Evolutionary conservation across 2,797 vertebrate genomes (phyloP), one percentile per base, ranked within the genome.

Genomic region (Coendou prehensilis): DNA sequence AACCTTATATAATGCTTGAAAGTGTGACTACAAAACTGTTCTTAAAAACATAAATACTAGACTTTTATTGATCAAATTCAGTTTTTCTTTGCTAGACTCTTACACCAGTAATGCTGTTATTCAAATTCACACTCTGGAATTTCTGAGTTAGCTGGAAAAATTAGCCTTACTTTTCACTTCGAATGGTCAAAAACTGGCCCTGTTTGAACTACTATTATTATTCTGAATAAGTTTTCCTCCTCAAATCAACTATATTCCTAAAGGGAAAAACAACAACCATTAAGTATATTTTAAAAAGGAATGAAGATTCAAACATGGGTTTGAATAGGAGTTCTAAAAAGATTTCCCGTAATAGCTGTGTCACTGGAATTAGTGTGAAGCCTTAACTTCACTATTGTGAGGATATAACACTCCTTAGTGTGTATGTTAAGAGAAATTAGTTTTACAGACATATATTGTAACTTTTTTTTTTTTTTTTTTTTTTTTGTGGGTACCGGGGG

Each of bases 1-100:
- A 94, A 97, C 84, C 80, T 80, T 93, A 97, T 61, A 37, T 96
- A 98, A 98, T 98, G 97, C 97, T 98, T 86, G 85, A 87, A 95
- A 71, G n/a, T 93, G 1, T 94, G 73, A 93, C 33, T 82, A 54
- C 33, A 95, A 94, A 88, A 57, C 30, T 78, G 9, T 73, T 84
- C 85, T 94, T 94, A 41, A 89, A 89, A 95, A 97, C n/a, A 78
- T 64, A 93, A 91, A 95, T 91, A 94, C 9, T 30, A 93, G 22
- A 91, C 45, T 91, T 96, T 79, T 9, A 92, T 75, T 84, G 64
- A 94, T 93, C 75, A 91, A 79, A 95, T 64, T 92, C 59, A 64
- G 41, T 80, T 88, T 64, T 91, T 84, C 59, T 57, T 85, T 88
- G 64, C 37, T 87, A 85, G 41, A 93, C 61, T 79, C n/a, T 91